Evolutionary conservation across 2,797 vertebrate species (phyloP).

Genomic region (Triplophysa yarkandensis): DNA sequence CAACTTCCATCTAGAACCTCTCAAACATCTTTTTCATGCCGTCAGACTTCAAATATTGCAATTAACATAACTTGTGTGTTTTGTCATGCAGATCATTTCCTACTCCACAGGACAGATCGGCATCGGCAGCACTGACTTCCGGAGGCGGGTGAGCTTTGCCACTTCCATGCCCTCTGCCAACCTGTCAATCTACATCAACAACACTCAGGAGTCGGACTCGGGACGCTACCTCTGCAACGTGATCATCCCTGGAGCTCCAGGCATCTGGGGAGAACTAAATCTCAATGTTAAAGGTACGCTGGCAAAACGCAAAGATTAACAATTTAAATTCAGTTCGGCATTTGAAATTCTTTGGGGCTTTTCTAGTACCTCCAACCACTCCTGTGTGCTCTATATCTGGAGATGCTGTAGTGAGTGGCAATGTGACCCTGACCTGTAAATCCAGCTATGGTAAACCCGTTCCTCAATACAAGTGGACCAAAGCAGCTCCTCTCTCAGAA

Average conservation of each 20-base stretch:
- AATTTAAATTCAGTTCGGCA: not conserved
- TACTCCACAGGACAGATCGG: constrained; percentile 78
- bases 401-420: constrained; percentile 74
- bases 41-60: not conserved
- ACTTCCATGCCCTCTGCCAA: constrained; percentile 77
- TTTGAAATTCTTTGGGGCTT: not conserved
- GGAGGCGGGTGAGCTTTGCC: constrained; percentile 78
- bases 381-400: constrained; percentile 79
- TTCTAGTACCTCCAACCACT: constrained; percentile 82
- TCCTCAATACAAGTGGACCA: constrained; percentile 86
- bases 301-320: constrained; percentile 44
- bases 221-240: constrained; percentile 85
- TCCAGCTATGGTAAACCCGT: constrained; percentile 81
- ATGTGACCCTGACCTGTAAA: constrained; percentile 83
- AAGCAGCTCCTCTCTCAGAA: constrained; percentile 71
- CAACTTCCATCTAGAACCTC: not conserved
- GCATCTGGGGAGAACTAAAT: constrained; percentile 70
- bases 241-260: constrained; percentile 70
- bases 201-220: constrained; percentile 82
- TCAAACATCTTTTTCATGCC: not conserved
- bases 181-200: constrained; percentile 86
- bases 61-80: not conserved
- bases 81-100: constrained; percentile 78
- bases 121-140: constrained; percentile 71
- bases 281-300: constrained; percentile 79